phyloP scores from a whole-genome alignment of 2,113 vertebrate genomes.

The Caranx melampygus region DNA sequence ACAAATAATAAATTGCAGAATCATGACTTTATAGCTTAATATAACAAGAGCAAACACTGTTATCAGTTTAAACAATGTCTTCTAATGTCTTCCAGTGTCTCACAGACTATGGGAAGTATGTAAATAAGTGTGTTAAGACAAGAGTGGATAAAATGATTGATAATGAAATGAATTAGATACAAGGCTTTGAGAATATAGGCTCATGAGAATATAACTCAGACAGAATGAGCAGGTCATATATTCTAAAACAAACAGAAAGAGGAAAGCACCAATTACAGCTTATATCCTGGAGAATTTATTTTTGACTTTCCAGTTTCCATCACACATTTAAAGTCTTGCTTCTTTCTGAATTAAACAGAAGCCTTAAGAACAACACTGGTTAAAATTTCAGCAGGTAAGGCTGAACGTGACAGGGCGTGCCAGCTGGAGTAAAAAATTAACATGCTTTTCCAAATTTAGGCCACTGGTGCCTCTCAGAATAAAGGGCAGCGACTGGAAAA shows the following conservation, averaged over 20 bases:
- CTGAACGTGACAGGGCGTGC: conserved; percentile 46
- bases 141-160: background rate
- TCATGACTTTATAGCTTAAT: background rate
- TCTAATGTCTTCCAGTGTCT: too few relatives aligned
- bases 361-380: conserved; percentile 55
- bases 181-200: background rate
- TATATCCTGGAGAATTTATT: conserved; percentile 50
- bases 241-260: conserved; percentile 3
- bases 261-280: conserved; percentile 9
- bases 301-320: conserved; percentile 39
- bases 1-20: background rate
- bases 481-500: conserved; percentile 41
- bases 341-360: conserved; percentile 73
- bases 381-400: conserved; percentile 71
- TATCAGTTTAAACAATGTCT: background rate
- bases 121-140: background rate
- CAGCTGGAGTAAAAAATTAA: conserved; percentile 66
- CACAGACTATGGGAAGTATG: background rate
- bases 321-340: conserved; percentile 37
- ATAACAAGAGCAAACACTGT: too few relatives aligned
- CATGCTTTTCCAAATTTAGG: conserved; percentile 67
- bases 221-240: background rate
- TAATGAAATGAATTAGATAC: background rate
- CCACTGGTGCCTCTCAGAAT: conserved; percentile 44
- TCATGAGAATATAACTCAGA: background rate